phyloP scores from a whole-genome alignment of 1,140 invertebrate species.

The Drosophila setifemur region DNA sequence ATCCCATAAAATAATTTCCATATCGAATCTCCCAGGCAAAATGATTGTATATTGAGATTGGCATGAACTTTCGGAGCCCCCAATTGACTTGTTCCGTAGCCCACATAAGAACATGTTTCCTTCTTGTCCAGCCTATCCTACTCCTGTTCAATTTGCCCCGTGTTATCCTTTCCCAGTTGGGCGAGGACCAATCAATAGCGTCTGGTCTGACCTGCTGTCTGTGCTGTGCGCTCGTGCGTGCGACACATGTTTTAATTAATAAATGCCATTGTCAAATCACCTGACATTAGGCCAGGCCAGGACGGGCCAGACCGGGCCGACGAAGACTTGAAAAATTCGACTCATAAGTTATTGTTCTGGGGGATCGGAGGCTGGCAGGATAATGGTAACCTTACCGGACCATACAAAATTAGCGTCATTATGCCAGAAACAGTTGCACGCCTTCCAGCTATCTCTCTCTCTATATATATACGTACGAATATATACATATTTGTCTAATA shows the following conservation, averaged over 20 bases:
- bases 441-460: constrained; percentile 6
- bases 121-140: constrained; percentile 2
- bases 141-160: constrained; percentile 2
- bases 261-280: constrained; percentile 78
- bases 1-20: neutral
- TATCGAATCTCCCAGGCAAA: neutral
- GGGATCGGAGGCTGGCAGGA: neutral
- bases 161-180: constrained; percentile 18
- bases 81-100: constrained; percentile 2
- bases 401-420: constrained; percentile 67
- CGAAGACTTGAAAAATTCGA: constrained; percentile 61
- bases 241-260: constrained; percentile 78
- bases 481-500: constrained; percentile 58
- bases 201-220: constrained; percentile 22
- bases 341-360: constrained; percentile 57
- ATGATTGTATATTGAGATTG: constrained; percentile 1
- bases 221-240: constrained; percentile 46
- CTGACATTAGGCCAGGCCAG: constrained; percentile 55
- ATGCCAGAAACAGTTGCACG: constrained; percentile 57
- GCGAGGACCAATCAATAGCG: constrained; percentile 63
- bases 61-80: neutral
- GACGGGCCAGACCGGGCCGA: constrained; percentile 31
- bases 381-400: constrained; percentile 21
- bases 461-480: neutral
- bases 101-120: neutral